Conservation (phyloP, 2,113 vertebrate genomes). For the Anhinga rufa region DNA sequence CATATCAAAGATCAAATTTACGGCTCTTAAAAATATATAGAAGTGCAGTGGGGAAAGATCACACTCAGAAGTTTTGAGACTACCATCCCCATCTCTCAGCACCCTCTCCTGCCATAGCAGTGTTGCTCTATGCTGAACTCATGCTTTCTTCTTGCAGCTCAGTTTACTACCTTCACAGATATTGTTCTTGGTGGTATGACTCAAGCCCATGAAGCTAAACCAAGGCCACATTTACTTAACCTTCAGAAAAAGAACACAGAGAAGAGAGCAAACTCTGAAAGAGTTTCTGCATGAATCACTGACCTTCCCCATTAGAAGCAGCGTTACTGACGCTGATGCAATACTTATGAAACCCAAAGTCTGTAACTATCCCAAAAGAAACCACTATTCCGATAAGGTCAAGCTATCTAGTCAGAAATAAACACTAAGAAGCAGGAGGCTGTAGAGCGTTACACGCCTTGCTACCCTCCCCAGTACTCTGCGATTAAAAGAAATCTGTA, state of each 20-base stretch:
- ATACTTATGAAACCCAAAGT: neutral
- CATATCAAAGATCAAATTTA: neutral
- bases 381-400: rapidly evolving
- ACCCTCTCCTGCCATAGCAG: neutral
- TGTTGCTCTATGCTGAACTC: no score
- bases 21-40: neutral
- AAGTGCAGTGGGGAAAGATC: neutral
- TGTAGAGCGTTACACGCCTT: rapidly evolving
- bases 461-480: no score
- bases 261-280: neutral
- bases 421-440: neutral
- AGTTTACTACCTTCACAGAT: neutral
- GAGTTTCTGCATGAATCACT: rapidly evolving
- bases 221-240: neutral
- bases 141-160: neutral
- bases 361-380: neutral
- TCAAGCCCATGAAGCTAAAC: neutral
- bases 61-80: neutral
- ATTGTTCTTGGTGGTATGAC: neutral
- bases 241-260: neutral
- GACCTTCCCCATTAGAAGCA: neutral
- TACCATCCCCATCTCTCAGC: neutral
- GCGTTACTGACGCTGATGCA: neutral
- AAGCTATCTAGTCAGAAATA: rapidly evolving
- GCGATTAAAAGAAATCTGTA: neutral